Evolutionary conservation across 30 jellyfish, hydroid and myxozoan species (phyloP).

Genomic region (Cassiopea andromeda): DNA sequence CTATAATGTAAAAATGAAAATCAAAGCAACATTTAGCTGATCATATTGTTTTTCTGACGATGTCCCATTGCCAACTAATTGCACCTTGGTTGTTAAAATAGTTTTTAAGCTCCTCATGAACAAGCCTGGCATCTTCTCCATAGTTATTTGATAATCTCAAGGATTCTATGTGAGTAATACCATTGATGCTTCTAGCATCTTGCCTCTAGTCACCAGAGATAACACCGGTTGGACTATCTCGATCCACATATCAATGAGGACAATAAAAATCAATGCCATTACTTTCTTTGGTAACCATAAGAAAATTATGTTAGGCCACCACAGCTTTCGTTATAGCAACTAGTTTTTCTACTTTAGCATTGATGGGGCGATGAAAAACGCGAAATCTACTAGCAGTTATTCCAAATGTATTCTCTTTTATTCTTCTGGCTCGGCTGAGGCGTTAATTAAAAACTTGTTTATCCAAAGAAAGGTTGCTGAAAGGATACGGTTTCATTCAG

Average conservation of each 20-base stretch:
- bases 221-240: neutral
- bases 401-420: slow-evolving; percentile 22
- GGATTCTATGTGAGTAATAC: neutral
- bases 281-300: slow-evolving; percentile 3
- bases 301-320: slow-evolving; percentile 25
- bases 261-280: neutral
- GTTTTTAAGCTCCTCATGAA: neutral
- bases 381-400: slow-evolving; percentile 7
- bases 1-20: too few species aligned
- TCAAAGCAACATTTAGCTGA: too few species aligned
- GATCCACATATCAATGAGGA: neutral
- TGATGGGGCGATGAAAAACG: slow-evolving; percentile 14
- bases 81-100: neutral
- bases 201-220: neutral
- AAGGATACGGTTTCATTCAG: neutral
- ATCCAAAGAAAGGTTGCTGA: neutral
- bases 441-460: slow-evolving; percentile 10
- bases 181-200: neutral
- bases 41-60: neutral
- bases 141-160: neutral
- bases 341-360: slow-evolving; percentile 1
- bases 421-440: slow-evolving; percentile 2
- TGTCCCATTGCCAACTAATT: neutral
- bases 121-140: neutral
- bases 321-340: slow-evolving; percentile 27